Conservation (phyloP, 2,113 vertebrate species). For the Sinocyclocheilus anshuiensis region DNA sequence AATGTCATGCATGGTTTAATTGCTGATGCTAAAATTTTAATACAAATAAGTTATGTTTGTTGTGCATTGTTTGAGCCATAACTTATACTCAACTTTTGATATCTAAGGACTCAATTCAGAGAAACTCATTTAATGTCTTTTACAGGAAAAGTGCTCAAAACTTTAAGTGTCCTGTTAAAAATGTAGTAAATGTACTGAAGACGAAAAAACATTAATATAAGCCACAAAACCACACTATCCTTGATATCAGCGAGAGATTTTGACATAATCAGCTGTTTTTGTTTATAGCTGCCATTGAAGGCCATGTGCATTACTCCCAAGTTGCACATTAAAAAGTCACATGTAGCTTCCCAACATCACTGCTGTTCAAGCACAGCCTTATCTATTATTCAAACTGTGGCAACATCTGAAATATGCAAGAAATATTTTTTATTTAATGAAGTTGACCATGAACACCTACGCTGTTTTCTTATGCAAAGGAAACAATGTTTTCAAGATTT, state of each 20-base stretch:
- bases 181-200: neutral
- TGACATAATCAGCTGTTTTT: slow-evolving; percentile 57
- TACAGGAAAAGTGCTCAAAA: neutral
- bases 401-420: neutral
- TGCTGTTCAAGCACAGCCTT: neutral
- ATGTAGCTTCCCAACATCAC: neutral
- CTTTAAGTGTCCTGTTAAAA: neutral
- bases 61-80: neutral
- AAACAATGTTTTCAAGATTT: neutral
- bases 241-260: slow-evolving; percentile 41
- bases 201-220: neutral
- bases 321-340: slow-evolving; percentile 52
- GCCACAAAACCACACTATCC: slow-evolving; percentile 25
- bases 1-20: neutral
- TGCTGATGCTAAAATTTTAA: neutral
- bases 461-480: neutral
- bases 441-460: neutral
- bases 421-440: neutral
- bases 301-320: slow-evolving; percentile 46
- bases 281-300: slow-evolving; percentile 50
- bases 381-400: neutral
- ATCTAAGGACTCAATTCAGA: neutral
- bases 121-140: neutral
- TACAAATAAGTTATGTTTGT: neutral
- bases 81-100: neutral